Evolutionary conservation across 1,140 invertebrate genomes (phyloP).

Genomic region (Sesamia nonagrioides): DNA sequence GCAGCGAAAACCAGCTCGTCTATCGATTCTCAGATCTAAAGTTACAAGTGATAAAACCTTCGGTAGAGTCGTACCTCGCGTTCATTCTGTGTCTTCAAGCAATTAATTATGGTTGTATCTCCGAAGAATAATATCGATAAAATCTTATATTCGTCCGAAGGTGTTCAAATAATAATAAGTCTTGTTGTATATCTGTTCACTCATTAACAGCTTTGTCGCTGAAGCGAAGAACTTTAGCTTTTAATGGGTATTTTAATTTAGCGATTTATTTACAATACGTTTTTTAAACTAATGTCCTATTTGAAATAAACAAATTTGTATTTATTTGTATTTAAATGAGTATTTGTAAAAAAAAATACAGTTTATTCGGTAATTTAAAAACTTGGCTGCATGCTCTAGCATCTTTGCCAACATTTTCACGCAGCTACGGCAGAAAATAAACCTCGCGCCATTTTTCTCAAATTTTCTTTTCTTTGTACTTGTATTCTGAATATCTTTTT

Average conservation of each 20-base stretch:
- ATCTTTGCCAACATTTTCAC: too few relatives aligned
- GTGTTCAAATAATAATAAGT: conserved; percentile 68
- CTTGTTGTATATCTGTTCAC: conserved; percentile 55
- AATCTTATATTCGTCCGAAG: conserved; percentile 44
- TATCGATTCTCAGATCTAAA: conserved; percentile 27
- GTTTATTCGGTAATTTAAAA: too few relatives aligned
- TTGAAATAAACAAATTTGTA: too few relatives aligned
- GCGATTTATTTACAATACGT: conserved; percentile 30
- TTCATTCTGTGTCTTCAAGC: conserved; percentile 24
- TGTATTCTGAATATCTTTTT: too few relatives aligned
- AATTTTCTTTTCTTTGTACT: too few relatives aligned
- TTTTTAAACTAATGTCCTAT: too few relatives aligned
- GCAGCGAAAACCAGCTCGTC: conserved; percentile 9
- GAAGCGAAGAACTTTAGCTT: conserved; percentile 20
- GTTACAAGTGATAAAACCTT: conserved; percentile 35
- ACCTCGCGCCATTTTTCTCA: too few relatives aligned
- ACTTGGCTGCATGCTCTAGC: too few relatives aligned
- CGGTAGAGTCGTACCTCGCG: conserved; percentile 22
- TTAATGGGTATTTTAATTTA: background rate
- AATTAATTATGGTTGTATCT: conserved; percentile 39
- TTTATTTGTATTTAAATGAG: too few relatives aligned
- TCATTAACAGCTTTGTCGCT: conserved; percentile 34
- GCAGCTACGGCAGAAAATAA: too few relatives aligned
- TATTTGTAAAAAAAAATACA: too few relatives aligned
- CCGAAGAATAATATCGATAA: conserved; percentile 35